Conservation (phyloP, 2,888 invertebrate genomes). For the Hetaerina titia region DNA sequence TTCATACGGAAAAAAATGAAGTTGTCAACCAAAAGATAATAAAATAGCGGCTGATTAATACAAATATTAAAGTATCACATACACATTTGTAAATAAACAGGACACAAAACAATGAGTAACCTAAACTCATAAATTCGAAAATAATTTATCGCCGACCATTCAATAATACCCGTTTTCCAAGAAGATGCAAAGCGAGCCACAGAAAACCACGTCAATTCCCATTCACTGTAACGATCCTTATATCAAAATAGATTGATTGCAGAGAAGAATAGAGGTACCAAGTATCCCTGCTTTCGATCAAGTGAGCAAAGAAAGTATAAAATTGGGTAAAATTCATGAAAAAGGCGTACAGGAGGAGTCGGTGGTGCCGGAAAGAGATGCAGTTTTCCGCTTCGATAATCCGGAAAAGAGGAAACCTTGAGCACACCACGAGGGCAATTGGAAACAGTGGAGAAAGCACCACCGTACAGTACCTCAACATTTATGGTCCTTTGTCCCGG, state of each 20-base stretch:
- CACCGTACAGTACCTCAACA: neutral
- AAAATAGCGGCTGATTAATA: too few species aligned
- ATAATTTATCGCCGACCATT: neutral
- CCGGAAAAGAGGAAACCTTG: neutral
- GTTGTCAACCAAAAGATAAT: too few species aligned
- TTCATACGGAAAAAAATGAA: too few species aligned
- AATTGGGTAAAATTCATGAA: neutral
- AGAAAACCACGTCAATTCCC: neutral
- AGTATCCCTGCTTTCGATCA: neutral
- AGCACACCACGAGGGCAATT: neutral
- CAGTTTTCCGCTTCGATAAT: constrained; percentile 21
- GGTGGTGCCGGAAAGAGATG: neutral
- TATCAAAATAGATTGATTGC: neutral
- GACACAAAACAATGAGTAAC: too few species aligned
- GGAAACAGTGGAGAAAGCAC: neutral
- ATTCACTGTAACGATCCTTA: neutral
- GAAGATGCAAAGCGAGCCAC: neutral
- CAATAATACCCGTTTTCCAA: neutral
- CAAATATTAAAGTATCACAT: too few species aligned
- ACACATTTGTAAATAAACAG: too few species aligned
- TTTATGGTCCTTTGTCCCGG: neutral
- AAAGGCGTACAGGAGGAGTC: neutral
- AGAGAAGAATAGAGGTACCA: neutral
- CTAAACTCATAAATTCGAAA: neutral
- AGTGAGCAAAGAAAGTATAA: neutral